Percentiles rank a stretch among this genome's conserved stretches.
phyloP scores from a whole-genome alignment of 2,113 vertebrate genomes.

The Corvus hawaiiensis region DNA sequence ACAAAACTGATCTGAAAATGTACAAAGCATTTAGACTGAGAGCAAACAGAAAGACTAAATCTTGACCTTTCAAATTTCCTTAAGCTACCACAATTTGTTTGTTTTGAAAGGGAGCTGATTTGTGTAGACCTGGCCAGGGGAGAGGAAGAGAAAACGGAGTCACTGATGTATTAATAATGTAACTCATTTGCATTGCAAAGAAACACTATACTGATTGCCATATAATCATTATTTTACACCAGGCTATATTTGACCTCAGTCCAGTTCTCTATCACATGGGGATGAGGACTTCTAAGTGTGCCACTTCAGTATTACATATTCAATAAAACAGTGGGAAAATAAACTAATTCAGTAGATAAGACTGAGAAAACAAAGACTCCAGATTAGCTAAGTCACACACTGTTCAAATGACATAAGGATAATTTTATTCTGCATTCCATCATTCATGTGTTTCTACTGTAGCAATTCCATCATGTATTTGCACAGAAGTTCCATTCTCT shows the following conservation, averaged over 20 bases:
- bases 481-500: not conserved
- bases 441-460: not conserved
- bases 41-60: not conserved
- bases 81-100: not conserved
- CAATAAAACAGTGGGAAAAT: conserved; percentile 8
- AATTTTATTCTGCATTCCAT: not conserved
- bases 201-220: not conserved
- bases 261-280: not conserved
- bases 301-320: not conserved
- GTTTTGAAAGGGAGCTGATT: not conserved
- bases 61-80: not conserved
- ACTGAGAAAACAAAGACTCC: not conserved
- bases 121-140: not conserved
- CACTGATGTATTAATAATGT: not conserved
- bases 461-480: not conserved
- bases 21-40: not conserved
- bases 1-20: not conserved
- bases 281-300: not conserved
- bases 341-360: conserved; percentile 24
- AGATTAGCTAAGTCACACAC: not conserved
- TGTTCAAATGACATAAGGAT: not conserved
- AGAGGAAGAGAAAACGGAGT: not conserved
- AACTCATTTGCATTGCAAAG: not conserved
- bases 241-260: not conserved
- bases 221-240: not conserved